A percentile compares a stretch with the other conserved stretches of the same genome.
These are phyloP conservation scores for Tholera decimalis DNA, from an alignment of 2,888 invertebrate species.

Conservation along the genomic window DNA sequence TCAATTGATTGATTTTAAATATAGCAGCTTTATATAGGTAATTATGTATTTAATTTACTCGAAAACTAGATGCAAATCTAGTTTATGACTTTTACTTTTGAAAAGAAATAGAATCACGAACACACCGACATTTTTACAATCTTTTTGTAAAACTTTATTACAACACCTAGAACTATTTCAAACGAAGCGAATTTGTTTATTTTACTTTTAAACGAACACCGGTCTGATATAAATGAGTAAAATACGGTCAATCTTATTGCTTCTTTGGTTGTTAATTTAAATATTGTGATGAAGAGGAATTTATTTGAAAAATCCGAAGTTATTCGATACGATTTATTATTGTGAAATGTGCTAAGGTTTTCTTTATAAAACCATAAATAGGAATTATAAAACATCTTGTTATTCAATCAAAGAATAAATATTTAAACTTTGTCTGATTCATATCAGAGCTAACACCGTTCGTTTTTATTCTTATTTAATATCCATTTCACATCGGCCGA, in stretches of 20 bases:
- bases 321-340: neutral
- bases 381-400: neutral
- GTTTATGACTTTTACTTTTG: conserved; percentile 12
- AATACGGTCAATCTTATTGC: conserved; percentile 17
- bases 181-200: conserved; percentile 31
- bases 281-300: conserved; percentile 21
- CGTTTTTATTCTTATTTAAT: conserved; percentile 76
- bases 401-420: conserved; percentile 63
- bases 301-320: conserved; percentile 50
- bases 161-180: conserved; percentile 28
- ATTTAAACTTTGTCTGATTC: conserved; percentile 59
- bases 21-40: neutral
- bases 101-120: neutral
- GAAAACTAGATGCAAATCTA: conserved; percentile 12
- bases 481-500: conserved; percentile 72
- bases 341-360: neutral
- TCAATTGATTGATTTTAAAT: neutral
- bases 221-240: conserved; percentile 23
- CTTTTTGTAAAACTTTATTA: conserved; percentile 34
- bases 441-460: conserved; percentile 76
- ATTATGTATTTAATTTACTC: conserved; percentile 6
- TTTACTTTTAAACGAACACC: conserved; percentile 24
- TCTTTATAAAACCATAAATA: neutral
- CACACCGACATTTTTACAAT: conserved; percentile 20
- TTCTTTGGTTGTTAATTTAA: conserved; percentile 13